These are phyloP conservation scores for Phanerotoma sp. DNA, from an alignment of 2,888 invertebrate genomes.

Conservation along the genomic window DNA sequence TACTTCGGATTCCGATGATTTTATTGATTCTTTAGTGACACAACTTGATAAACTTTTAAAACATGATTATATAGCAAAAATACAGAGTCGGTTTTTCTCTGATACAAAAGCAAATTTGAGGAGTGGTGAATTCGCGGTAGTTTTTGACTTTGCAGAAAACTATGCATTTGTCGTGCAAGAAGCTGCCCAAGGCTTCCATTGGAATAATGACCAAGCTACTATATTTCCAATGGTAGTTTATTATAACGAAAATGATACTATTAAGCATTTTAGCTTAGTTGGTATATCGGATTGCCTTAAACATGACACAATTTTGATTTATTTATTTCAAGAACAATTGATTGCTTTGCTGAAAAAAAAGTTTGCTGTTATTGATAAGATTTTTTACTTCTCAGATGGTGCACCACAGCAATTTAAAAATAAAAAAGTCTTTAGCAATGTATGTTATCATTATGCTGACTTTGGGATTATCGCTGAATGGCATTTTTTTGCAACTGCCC, in stretches of 20 bases:
- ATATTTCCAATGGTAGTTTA: constrained; percentile 33
- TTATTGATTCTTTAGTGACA: not conserved
- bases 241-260: not conserved
- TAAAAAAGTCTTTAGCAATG: not conserved
- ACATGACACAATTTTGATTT: not conserved
- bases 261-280: not conserved
- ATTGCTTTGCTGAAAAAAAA: not conserved
- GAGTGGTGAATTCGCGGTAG: constrained; percentile 21
- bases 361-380: not conserved
- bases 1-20: not conserved
- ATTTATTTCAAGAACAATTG: not conserved
- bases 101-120: constrained; percentile 8
- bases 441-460: constrained; percentile 6
- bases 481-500: constrained; percentile 9
- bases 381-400: not conserved
- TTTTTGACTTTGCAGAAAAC: constrained; percentile 37
- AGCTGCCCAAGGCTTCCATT: constrained; percentile 30
- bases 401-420: constrained; percentile 8
- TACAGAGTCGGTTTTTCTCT: constrained; percentile 22
- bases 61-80: constrained; percentile 25
- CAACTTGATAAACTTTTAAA: not conserved
- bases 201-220: constrained; percentile 34
- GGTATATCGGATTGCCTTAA: not conserved
- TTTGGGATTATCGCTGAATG: constrained; percentile 3
- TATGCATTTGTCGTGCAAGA: constrained; percentile 35